Evolutionary conservation across 2,888 invertebrate species (phyloP).

Genomic region (Drosophila gaucha): DNA sequence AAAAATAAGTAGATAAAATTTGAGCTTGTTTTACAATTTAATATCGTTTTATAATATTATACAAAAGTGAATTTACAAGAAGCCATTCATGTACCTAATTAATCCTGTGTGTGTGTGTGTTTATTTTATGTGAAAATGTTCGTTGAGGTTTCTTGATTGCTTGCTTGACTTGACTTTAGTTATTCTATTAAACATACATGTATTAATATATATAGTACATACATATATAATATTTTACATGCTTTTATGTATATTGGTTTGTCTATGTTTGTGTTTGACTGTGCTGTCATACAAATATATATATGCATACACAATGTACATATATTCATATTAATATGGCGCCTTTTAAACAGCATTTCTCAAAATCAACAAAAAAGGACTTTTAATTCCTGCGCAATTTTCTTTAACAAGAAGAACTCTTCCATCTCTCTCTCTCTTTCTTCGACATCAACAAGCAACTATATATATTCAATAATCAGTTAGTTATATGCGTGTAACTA

Average conservation of each 20-base stretch:
- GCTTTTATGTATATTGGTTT: slow-evolving; percentile 40
- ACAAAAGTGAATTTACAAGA: slow-evolving; percentile 77
- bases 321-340: slow-evolving; percentile 57
- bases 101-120: slow-evolving; percentile 31
- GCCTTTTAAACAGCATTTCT: slow-evolving; percentile 42
- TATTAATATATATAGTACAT: slow-evolving; percentile 29
- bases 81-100: slow-evolving; percentile 64
- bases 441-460: slow-evolving; percentile 70
- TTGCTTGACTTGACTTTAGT: slow-evolving; percentile 65
- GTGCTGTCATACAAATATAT: slow-evolving; percentile 55
- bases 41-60: slow-evolving; percentile 72
- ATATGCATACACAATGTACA: slow-evolving; percentile 49
- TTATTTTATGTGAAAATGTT: slow-evolving; percentile 54
- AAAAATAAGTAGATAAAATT: background rate
- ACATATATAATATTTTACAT: slow-evolving; percentile 31
- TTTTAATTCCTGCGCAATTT: slow-evolving; percentile 70
- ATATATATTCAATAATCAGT: slow-evolving; percentile 68
- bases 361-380: slow-evolving; percentile 69
- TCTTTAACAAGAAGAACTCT: slow-evolving; percentile 64
- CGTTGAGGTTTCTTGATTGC: slow-evolving; percentile 73
- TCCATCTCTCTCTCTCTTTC: background rate
- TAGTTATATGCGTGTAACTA: slow-evolving; percentile 60
- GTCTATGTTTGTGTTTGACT: slow-evolving; percentile 15
- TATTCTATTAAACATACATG: slow-evolving; percentile 49
- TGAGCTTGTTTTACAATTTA: slow-evolving; percentile 58